Evolutionary conservation across 2,797 vertebrate species (phyloP), one percentile per base, ranked within the genome.

Genomic region (Microchirus variegatus): DNA sequence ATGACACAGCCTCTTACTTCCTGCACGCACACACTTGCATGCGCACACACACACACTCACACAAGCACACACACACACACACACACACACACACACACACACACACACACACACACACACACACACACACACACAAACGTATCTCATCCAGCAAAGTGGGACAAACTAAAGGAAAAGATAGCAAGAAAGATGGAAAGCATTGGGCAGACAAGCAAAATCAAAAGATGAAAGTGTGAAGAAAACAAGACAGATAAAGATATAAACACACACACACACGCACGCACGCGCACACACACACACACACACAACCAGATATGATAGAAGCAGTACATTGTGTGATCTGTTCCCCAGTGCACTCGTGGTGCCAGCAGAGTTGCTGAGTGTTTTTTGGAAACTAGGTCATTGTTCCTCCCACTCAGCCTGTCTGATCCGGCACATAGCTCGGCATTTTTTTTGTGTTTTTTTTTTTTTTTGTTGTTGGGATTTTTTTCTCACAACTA

Each of bases 361-460:
- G 78, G 84, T 80, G 80, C 76, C 59, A 74, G 75, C 83, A 66
- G 85, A 88, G 82, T 75, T 84, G 75, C 77, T 43, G 77, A 82
- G 80, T 82, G 79, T 81, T 86, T 88, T 86, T 85, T 82, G 75
- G 83, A 91, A 92, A 90, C 84, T 92, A 88, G 90, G 89, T 91
- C 90, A 91, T 86, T 89, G 83, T 89, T 89, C 85, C 87, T 89
- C 88, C 85, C 89, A 87, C 84, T 87, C 82, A 87, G 87, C 80
- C 78, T 81, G 84, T 87, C 85, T 89, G 84, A 86, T 88, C 85
- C 77, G 26, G 75, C 83, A 81, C 82, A 80, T 67, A 63, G 71
- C 78, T 78, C 53, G 42, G 67, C 61, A 46, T 65, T 65, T 66
- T 64, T 22, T 22, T 22, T 22, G 3, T 22, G 2, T 22, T 64